These are phyloP conservation scores for Drosophila azteca DNA, from an alignment of 1,140 invertebrate genomes.

Conservation along the genomic window DNA sequence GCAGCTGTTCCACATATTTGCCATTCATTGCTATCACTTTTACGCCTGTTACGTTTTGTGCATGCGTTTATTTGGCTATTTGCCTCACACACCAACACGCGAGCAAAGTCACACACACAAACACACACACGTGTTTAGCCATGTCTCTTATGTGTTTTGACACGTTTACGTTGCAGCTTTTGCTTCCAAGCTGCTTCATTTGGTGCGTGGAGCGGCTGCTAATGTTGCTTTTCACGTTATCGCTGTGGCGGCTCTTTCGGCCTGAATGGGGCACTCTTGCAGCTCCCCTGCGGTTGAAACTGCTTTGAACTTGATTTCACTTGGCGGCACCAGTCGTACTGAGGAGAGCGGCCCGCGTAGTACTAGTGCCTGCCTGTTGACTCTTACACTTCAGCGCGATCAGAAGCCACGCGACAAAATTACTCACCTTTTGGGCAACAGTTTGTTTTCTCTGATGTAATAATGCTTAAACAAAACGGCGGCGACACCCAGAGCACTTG, in stretches of 20 bases:
- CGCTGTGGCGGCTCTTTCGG: constrained; percentile 39
- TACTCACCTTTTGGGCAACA: too few relatives aligned
- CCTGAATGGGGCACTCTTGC: constrained; percentile 58
- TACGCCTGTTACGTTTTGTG: constrained; percentile 18
- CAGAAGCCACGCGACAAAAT: constrained; percentile 5
- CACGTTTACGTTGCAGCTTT: constrained; percentile 57
- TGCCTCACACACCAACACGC: constrained; percentile 20
- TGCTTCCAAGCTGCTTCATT: constrained; percentile 33
- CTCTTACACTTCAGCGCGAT: constrained; percentile 25
- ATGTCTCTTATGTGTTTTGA: constrained; percentile 53
- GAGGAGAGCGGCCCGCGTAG: constrained; percentile 6
- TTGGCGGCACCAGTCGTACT: constrained; percentile 20
- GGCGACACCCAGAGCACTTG: constrained; percentile 30
- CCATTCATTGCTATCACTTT: constrained; percentile 18
- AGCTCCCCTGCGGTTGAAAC: constrained; percentile 63
- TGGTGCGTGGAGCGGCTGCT: constrained; percentile 22
- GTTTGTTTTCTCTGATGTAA: background rate
- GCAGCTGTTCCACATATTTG: constrained; percentile 34
- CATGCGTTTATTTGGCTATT: constrained; percentile 36
- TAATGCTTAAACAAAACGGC: constrained; percentile 22
- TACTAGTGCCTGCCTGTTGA: constrained; percentile 5
- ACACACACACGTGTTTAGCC: constrained; percentile 10
- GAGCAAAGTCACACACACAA: constrained; percentile 8
- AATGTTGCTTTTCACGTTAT: constrained; percentile 22
- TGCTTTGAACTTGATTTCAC: constrained; percentile 71